Percentiles rank a stretch among this genome's conserved stretches.
These are phyloP conservation scores for Caenorhabditis macrosperma DNA, from an alignment of 2,888 invertebrate genomes.

Conservation along the genomic window DNA sequence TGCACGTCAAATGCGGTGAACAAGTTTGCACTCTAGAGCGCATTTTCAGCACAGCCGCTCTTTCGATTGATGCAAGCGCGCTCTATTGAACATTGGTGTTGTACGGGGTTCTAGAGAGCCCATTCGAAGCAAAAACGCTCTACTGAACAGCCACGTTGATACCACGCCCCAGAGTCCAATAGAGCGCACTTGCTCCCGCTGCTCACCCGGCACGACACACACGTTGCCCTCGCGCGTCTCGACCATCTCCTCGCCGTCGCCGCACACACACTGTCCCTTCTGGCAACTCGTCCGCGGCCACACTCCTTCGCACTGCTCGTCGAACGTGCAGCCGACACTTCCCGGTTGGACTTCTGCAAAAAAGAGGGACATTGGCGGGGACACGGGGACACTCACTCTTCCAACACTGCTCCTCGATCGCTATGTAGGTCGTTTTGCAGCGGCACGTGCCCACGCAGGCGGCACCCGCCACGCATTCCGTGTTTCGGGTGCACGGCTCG, in stretches of 20 bases:
- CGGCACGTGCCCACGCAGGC: constrained; percentile 68
- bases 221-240: constrained; percentile 75
- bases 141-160: too few relatives aligned
- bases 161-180: too few relatives aligned
- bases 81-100: too few relatives aligned
- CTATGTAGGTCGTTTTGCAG: constrained; percentile 66
- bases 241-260: constrained; percentile 58
- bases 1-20: too few relatives aligned
- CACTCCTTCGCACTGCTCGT: constrained; percentile 75
- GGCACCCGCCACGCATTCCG: constrained; percentile 72
- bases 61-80: too few relatives aligned
- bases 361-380: too few relatives aligned
- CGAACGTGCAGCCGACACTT: constrained; percentile 73
- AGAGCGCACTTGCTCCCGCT: too few relatives aligned
- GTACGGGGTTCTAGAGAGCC: too few relatives aligned
- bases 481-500: constrained; percentile 63
- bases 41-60: too few relatives aligned
- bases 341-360: constrained; percentile 73
- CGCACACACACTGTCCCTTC: constrained; percentile 68
- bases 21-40: too few relatives aligned
- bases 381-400: constrained; percentile 60
- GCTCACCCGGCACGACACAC: constrained; percentile 73
- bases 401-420: constrained; percentile 72
- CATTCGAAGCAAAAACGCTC: too few relatives aligned
- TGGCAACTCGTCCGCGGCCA: constrained; percentile 69